Percentiles rank a stretch among this genome's conserved stretches.
Evolutionary conservation across 2,888 invertebrate genomes (phyloP).

Genomic region (Ptychoptera albimana): DNA sequence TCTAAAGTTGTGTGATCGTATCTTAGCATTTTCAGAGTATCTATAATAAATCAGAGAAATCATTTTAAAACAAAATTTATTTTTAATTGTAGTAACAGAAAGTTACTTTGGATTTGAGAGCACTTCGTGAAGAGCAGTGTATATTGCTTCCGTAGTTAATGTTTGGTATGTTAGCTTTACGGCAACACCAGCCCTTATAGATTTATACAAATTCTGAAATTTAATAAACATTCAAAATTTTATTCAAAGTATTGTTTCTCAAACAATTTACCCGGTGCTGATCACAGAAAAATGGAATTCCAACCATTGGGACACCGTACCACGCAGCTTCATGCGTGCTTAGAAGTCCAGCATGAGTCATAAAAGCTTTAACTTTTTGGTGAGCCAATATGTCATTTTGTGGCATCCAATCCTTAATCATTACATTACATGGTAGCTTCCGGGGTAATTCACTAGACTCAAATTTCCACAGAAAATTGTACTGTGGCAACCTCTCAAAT

Average conservation of each 20-base stretch:
- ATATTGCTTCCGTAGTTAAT: slow-evolving; percentile 8
- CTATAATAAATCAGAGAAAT: background rate
- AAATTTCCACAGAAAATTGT: slow-evolving; percentile 27
- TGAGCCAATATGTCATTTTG: slow-evolving; percentile 31
- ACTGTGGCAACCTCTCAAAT: slow-evolving; percentile 18
- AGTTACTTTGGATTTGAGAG: slow-evolving; percentile 10
- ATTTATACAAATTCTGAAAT: slow-evolving; percentile 8
- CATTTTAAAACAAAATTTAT: no score
- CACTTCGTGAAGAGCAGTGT: slow-evolving; percentile 11
- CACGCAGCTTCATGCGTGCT: slow-evolving; percentile 21
- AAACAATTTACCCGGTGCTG: slow-evolving; percentile 15
- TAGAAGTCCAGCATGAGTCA: slow-evolving; percentile 22
- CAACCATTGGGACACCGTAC: slow-evolving; percentile 21
- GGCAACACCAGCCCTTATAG: slow-evolving; percentile 11
- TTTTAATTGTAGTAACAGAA: no score
- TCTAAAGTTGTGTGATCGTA: background rate
- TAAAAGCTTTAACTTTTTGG: slow-evolving; percentile 17
- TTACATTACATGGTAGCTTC: slow-evolving; percentile 22
- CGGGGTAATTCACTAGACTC: slow-evolving; percentile 10
- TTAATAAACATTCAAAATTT: no score
- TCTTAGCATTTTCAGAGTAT: slow-evolving; percentile 2
- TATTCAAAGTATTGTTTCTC: no score
- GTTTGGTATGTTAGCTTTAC: slow-evolving; percentile 12
- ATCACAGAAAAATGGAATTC: slow-evolving; percentile 20
- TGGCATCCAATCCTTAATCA: slow-evolving; percentile 32